phyloP scores from a whole-genome alignment of 2,113 vertebrate genomes.

The Limnothrissa miodon region DNA sequence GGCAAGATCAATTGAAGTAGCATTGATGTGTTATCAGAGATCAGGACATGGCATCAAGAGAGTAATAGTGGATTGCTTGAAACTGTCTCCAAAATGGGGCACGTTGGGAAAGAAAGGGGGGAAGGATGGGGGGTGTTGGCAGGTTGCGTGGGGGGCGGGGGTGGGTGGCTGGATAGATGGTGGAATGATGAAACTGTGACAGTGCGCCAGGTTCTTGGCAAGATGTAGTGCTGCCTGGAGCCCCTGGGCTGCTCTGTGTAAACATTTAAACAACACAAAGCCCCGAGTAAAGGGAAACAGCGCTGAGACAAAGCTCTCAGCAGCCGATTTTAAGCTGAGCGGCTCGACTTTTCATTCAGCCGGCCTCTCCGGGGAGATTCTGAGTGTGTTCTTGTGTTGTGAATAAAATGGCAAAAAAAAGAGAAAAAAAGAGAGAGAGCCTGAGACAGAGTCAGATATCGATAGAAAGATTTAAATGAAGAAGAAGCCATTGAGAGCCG shows the following conservation, averaged over 20 bases:
- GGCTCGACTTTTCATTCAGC: slow-evolving; percentile 65
- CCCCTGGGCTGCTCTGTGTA: slow-evolving; percentile 70
- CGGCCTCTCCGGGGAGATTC: slow-evolving; percentile 64
- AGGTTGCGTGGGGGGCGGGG: neutral
- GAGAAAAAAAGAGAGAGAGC: slow-evolving; percentile 49
- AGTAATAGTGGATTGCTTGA: slow-evolving; percentile 34
- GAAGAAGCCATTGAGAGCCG: neutral
- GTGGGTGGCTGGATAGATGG: slow-evolving; percentile 27
- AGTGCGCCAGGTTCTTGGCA: slow-evolving; percentile 55
- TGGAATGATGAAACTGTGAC: slow-evolving; percentile 50
- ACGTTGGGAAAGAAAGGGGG: neutral
- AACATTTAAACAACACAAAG: slow-evolving; percentile 76
- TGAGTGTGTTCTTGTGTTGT: slow-evolving; percentile 72
- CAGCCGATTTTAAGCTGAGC: slow-evolving; percentile 60
- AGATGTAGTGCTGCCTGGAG: slow-evolving; percentile 62
- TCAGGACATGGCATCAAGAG: neutral
- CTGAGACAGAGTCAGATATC: slow-evolving; percentile 55
- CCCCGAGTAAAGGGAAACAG: slow-evolving; percentile 62
- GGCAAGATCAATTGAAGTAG: neutral
- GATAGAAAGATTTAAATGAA: slow-evolving; percentile 38
- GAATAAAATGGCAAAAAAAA: slow-evolving; percentile 66
- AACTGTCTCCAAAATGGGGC: slow-evolving; percentile 8
- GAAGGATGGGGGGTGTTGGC: neutral
- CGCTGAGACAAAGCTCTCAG: slow-evolving; percentile 67
- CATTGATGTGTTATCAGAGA: neutral